A percentile compares a stretch with the other conserved stretches of the same genome.
Evolutionary conservation across 2,888 invertebrate genomes (phyloP).

Genomic region (Nomada ferruginata): DNA sequence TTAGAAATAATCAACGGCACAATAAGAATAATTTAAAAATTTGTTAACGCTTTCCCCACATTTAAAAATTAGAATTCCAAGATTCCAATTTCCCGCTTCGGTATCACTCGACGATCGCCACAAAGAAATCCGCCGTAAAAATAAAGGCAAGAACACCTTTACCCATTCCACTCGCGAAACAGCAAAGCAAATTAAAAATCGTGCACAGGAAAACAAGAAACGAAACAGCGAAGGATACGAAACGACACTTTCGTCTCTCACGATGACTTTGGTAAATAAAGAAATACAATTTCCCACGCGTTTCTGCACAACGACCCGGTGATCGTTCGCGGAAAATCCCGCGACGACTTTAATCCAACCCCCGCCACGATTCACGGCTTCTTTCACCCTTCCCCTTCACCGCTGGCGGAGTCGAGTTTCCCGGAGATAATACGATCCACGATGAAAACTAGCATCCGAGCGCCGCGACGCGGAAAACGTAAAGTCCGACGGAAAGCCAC

Average conservation of each 20-base stretch:
- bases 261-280: neutral
- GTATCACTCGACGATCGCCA: no score
- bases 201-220: neutral
- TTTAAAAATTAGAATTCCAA: no score
- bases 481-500: conserved; percentile 55
- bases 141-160: neutral
- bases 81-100: no score
- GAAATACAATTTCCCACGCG: neutral
- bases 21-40: neutral
- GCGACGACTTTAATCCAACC: conserved; percentile 40
- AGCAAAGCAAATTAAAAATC: neutral
- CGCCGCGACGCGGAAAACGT: conserved; percentile 22
- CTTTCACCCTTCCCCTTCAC: neutral
- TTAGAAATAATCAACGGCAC: neutral
- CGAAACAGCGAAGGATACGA: neutral
- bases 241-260: conserved; percentile 5
- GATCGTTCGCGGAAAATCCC: conserved; percentile 37
- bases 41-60: no score
- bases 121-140: no score
- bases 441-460: conserved; percentile 43
- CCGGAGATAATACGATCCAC: conserved; percentile 57
- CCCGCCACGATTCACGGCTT: conserved; percentile 15
- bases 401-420: conserved; percentile 16
- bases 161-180: neutral
- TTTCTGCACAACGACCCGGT: neutral